These are phyloP conservation scores for Drosophila anomelani DNA, from an alignment of 2,888 invertebrate genomes.

Conservation along the genomic window DNA sequence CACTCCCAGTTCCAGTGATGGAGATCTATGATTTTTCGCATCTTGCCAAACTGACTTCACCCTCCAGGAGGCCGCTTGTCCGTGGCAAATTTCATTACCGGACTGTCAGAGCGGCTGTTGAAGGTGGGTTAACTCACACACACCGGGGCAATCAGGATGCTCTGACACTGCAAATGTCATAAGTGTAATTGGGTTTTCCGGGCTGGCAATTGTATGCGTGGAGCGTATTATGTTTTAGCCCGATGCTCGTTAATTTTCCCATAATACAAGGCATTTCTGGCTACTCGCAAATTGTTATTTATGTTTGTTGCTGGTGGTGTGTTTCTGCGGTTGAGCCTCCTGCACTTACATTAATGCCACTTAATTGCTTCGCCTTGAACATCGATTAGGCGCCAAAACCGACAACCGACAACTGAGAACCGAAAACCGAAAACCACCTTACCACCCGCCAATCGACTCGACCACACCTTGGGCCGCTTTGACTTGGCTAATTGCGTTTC, in stretches of 20 bases:
- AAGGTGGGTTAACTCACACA: slow-evolving; percentile 2
- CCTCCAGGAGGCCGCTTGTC: slow-evolving; percentile 4
- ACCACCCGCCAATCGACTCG: slow-evolving; percentile 9
- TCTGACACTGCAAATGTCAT: slow-evolving; percentile 66
- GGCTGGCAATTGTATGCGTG: slow-evolving; percentile 26
- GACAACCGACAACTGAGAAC: not conserved
- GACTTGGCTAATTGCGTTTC: slow-evolving; percentile 66
- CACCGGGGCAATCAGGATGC: slow-evolving; percentile 20
- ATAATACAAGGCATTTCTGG: slow-evolving; percentile 44
- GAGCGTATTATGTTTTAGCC: slow-evolving; percentile 37
- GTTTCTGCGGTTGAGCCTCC: slow-evolving; percentile 36
- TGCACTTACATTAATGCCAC: slow-evolving; percentile 54
- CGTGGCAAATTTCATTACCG: slow-evolving; percentile 42
- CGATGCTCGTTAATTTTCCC: slow-evolving; percentile 41
- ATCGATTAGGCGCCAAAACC: slow-evolving; percentile 63
- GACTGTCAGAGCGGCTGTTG: slow-evolving; percentile 3
- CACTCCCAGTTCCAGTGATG: too few species aligned
- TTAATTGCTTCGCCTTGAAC: slow-evolving; percentile 60
- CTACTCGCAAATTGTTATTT: slow-evolving; percentile 27
- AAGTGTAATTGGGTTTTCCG: slow-evolving; percentile 71
- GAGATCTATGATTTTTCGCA: slow-evolving; percentile 21
- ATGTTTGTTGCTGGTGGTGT: slow-evolving; percentile 18
- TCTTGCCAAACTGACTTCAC: slow-evolving; percentile 1
- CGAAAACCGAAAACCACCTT: not conserved
- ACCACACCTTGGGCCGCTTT: slow-evolving; percentile 30